phyloP scores from a whole-genome alignment of 2,888 invertebrate species.

The Eupithecia subfuscata region DNA sequence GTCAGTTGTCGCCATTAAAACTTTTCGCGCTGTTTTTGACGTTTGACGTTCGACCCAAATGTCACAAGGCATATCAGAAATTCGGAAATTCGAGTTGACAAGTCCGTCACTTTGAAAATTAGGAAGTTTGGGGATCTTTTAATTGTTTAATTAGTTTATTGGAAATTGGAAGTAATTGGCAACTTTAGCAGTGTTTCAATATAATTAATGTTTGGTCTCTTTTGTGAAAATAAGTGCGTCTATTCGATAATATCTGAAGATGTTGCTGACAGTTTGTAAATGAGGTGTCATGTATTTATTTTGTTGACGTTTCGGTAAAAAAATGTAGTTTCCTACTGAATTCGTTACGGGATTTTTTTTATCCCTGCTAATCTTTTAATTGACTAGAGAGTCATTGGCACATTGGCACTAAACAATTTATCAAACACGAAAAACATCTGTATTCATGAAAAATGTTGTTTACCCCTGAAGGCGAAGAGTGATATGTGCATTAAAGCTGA shows the following conservation, averaged over 20 bases:
- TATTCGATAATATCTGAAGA: neutral
- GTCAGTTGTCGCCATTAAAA: neutral
- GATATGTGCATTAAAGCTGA: conserved; percentile 46
- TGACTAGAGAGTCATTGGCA: neutral
- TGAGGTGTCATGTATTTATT: neutral
- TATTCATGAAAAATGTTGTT: conserved; percentile 47
- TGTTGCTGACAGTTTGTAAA: neutral
- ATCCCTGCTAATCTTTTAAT: neutral
- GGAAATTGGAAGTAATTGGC: conserved; percentile 11
- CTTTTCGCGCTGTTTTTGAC: neutral
- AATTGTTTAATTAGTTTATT: conserved; percentile 26
- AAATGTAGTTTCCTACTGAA: no score
- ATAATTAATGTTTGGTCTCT: neutral
- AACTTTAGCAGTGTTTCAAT: neutral
- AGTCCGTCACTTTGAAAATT: conserved; percentile 24
- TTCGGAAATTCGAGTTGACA: conserved; percentile 20
- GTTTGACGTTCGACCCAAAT: neutral
- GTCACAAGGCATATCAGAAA: neutral
- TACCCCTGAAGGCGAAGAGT: conserved; percentile 39
- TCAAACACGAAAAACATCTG: conserved; percentile 18
- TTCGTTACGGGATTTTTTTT: neutral
- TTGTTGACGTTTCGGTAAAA: neutral
- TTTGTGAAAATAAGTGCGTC: neutral
- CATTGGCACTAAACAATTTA: conserved; percentile 18
- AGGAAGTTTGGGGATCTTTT: conserved; percentile 13